Base-by-base conservation (phyloP, 2,888 invertebrate species). In the Lacanobia oleracea region DNA sequence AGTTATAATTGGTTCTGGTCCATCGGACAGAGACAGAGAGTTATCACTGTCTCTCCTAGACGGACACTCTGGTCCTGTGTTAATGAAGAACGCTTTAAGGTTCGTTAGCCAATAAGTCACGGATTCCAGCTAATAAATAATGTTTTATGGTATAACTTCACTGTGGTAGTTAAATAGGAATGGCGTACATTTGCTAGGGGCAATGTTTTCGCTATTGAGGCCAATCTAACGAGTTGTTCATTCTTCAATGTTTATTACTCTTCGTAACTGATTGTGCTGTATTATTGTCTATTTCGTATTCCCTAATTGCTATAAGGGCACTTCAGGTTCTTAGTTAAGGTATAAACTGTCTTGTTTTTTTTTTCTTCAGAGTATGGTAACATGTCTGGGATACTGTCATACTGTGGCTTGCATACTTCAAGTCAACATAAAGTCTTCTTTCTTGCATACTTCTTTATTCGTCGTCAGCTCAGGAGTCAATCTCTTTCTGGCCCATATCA, bases 121-220 rank as follows among this genome's bases (percentile, higher is more conserved):
- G 27, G 21, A 62, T 56, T 56, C 10, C 62, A 40, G 10, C 40
- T 48, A 63, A 23, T 73, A 66, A 66, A 74, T 51, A 45, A 57
- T 74, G 48, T 53, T 75, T 53, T 48, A 48, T 23, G 60, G 7
- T 10, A 5, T 27, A 73, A 48, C 37, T 73, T 54, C 50, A 77
- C 37, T 45, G 2, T 40, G 3, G n/a, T 51, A 51, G 45, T 56
- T 79, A 37, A 60, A 23, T n/a, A 61, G 27, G 50, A 56, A 72
- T 69, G 43, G 60, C 67, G 56, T 54, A 23, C 71, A 78, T 69
- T 75, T 75, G 71, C 67, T 65, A n/a, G 56, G 63, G 67, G 67
- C 79, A 67, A 70, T 65, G 56, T 79, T 82, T 69, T 72, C 21
- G 57, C 67, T 79, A 79, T 82, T 79, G 72, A 60, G 76, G 69